A percentile compares a stretch with the other conserved stretches of the same genome.
These are phyloP conservation scores for Ophion ellenae DNA, from an alignment of 2,888 invertebrate species.

Conservation along the genomic window DNA sequence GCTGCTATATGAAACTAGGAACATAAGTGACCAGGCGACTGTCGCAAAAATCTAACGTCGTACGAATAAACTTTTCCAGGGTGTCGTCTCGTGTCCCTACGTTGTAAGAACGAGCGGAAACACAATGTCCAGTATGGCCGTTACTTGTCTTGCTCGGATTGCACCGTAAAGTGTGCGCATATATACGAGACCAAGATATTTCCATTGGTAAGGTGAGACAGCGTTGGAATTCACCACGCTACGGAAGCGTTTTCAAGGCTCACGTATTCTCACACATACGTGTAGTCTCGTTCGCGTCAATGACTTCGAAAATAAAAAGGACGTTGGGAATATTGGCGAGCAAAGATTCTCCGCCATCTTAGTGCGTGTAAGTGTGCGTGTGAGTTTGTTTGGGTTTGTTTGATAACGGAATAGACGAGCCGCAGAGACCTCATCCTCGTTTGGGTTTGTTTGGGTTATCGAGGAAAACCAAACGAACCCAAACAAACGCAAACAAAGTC, in stretches of 20 bases:
- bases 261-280: not conserved
- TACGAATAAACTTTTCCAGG: conserved; percentile 22
- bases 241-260: not conserved
- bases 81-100: conserved; percentile 31
- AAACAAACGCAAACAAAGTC: too few relatives aligned
- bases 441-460: too few relatives aligned
- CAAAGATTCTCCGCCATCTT: not conserved
- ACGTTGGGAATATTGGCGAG: not conserved
- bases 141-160: conserved; percentile 22
- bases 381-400: not conserved
- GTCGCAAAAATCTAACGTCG: conserved; percentile 14
- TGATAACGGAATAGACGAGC: too few relatives aligned
- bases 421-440: too few relatives aligned
- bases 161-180: conserved; percentile 34
- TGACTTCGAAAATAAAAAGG: not conserved
- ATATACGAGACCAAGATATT: not conserved
- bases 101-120: conserved; percentile 37
- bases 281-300: not conserved
- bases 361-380: not conserved
- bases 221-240: conserved; percentile 16
- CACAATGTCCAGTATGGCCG: conserved; percentile 42
- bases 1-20: not conserved
- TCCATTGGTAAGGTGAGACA: conserved; percentile 20
- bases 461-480: too few relatives aligned
- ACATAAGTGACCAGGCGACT: not conserved